A percentile compares a stretch with the other conserved stretches of the same genome.
Evolutionary conservation across 1,140 invertebrate species (phyloP).

Genomic region (Ptiloglossa arizonensis): DNA sequence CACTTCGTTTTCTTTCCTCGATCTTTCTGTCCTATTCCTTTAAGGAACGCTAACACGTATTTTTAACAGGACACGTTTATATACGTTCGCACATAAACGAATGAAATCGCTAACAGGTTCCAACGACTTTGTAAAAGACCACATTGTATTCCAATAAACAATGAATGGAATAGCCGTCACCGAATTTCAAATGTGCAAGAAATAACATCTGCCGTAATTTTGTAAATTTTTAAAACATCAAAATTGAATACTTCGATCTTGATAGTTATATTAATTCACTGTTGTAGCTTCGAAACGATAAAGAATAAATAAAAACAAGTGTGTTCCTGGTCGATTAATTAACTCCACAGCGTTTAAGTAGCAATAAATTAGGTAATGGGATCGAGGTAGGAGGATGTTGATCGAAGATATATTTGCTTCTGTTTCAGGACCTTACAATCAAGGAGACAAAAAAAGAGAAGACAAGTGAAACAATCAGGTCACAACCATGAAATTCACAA

Average conservation of each 20-base stretch:
- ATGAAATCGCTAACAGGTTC: neutral
- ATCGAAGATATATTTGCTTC: neutral
- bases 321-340: too few species aligned
- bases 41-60: neutral
- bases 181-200: too few species aligned
- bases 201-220: too few species aligned
- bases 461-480: conserved; percentile 40
- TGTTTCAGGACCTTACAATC: conserved; percentile 52
- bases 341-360: neutral
- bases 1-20: neutral
- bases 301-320: too few species aligned
- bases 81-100: neutral
- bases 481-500: conserved; percentile 70
- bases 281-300: too few species aligned
- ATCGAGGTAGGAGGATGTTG: neutral
- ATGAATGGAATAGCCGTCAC: too few species aligned
- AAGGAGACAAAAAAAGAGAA: conserved; percentile 46
- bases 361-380: neutral
- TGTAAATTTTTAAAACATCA: too few species aligned
- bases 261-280: too few species aligned
- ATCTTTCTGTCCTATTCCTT: neutral
- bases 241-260: too few species aligned
- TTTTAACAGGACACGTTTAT: neutral
- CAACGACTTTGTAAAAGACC: too few species aligned
- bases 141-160: too few species aligned